Base-by-base conservation (phyloP, 2,888 invertebrate species). In the Operophtera brumata region DNA sequence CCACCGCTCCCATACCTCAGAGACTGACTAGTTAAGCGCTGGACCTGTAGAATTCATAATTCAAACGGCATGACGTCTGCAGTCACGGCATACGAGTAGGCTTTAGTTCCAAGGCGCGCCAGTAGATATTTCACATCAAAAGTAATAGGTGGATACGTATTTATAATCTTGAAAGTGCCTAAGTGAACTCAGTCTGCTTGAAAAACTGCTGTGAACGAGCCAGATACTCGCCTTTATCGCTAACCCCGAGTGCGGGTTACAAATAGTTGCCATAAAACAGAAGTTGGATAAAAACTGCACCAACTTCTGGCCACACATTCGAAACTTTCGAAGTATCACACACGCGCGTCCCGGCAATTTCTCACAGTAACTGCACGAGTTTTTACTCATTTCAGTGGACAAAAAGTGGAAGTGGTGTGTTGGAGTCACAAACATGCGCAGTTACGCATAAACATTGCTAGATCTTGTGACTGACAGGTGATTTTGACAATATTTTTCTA, bases 291-390 rank as follows among this genome's bases (percentile, higher is more conserved):
- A 65, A 65, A 65, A 65, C 61, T 65, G 65, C 57, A 59, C 57
- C 56, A 62, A 62, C 51, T 65, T 57, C 57, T 62, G 61, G 62
- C 65, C 65, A 62, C 64, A 64, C 58, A 62, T 65, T 57, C 36
- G 56, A 58, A 65, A 65, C 56, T 65, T 61, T 50, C 47, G 30
- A 57, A 65, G 54, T 59, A 57, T 61, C 54, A 55, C 58, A 61
- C 58, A 62, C 59, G 54, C 59, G 54, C 57, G 57, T 57, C 32
- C 54, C 53, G 39, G 54, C 61, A 37, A 65, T 65, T 57, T 65
- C 56, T 62, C 62, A 62, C 62, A 32, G 65, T 51, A 56, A 58
- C 50, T 51, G 47, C 50, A n/a, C 36, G 40, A 28, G 25, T 26
- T 3, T 2, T 20, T 20, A 20, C 20, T 3, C 2, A 3, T 20